Evolutionary conservation across 1,140 invertebrate species (phyloP).

Genomic region (Grapholita molesta): DNA sequence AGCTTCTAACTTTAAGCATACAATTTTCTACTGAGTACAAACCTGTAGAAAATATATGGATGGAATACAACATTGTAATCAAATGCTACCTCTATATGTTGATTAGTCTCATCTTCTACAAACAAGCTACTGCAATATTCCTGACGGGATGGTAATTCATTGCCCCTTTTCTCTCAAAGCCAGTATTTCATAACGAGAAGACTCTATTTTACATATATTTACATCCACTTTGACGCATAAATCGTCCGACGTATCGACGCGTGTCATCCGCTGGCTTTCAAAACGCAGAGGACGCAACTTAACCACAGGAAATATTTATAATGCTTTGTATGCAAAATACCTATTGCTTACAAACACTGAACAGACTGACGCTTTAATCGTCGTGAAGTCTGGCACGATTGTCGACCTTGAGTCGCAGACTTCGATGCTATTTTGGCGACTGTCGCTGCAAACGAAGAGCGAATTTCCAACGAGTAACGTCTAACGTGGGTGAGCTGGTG

Average conservation of each 20-base stretch:
- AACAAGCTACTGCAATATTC: constrained; percentile 29
- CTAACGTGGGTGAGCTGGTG: constrained; percentile 41
- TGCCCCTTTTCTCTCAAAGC: constrained; percentile 36
- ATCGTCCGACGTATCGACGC: constrained; percentile 51
- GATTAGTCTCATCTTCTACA: not conserved
- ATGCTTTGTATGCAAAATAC: constrained; percentile 73
- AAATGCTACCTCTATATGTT: not conserved
- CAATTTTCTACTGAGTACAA: not conserved
- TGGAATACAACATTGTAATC: not conserved
- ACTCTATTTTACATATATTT: constrained; percentile 60
- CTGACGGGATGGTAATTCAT: constrained; percentile 30
- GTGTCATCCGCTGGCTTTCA: constrained; percentile 62
- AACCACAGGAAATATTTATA: constrained; percentile 71
- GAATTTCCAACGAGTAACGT: constrained; percentile 30
- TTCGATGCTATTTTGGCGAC: constrained; percentile 33
- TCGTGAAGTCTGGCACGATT: constrained; percentile 38
- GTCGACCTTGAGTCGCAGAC: constrained; percentile 42
- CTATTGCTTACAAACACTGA: constrained; percentile 46
- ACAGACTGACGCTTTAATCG: constrained; percentile 44
- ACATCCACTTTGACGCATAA: constrained; percentile 55
- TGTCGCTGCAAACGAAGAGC: constrained; percentile 18
- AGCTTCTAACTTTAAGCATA: not conserved
- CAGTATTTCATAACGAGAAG: constrained; percentile 58
- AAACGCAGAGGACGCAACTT: constrained; percentile 52
- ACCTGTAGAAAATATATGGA: not conserved